A percentile compares a stretch with the other conserved stretches of the same genome.
These are phyloP conservation scores for Tribolium freemani DNA, from an alignment of 2,888 invertebrate genomes.

Conservation along the genomic window DNA sequence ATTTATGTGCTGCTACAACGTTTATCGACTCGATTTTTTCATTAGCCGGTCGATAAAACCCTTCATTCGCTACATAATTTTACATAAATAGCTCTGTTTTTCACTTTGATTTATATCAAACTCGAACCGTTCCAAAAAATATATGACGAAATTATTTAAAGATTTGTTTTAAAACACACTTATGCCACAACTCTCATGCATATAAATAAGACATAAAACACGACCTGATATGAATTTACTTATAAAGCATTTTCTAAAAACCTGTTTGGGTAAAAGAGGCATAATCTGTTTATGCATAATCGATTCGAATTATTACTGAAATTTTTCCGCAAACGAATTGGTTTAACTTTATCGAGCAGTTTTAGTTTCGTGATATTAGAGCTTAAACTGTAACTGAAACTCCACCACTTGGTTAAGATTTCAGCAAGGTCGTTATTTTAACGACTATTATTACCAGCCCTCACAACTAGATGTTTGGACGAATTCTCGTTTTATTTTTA, in stretches of 20 bases:
- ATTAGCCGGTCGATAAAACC: not conserved
- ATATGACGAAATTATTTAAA: not conserved
- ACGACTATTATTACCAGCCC: not conserved
- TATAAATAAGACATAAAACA: conserved; percentile 23
- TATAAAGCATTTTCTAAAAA: conserved; percentile 8
- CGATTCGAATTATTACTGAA: conserved; percentile 15
- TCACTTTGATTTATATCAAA: not conserved
- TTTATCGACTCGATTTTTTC: not conserved
- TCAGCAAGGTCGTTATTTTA: not conserved
- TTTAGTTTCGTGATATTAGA: not conserved
- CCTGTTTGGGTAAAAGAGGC: not conserved
- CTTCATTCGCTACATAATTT: conserved; percentile 9
- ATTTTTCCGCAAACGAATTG: not conserved
- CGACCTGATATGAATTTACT: not conserved
- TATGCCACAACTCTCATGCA: conserved; percentile 8
- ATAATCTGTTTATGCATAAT: conserved; percentile 25
- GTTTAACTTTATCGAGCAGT: not conserved
- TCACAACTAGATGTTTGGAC: no score
- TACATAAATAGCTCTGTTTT: not conserved
- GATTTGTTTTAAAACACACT: not conserved
- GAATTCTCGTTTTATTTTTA: no score
- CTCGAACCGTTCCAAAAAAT: not conserved
- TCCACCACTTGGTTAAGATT: not conserved
- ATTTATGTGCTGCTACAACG: not conserved
- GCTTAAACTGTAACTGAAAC: not conserved